Percentiles rank a stretch among this genome's conserved stretches.
Evolutionary conservation across 2,113 vertebrate species (phyloP).

Genomic region (Chrysochloris asiatica): DNA sequence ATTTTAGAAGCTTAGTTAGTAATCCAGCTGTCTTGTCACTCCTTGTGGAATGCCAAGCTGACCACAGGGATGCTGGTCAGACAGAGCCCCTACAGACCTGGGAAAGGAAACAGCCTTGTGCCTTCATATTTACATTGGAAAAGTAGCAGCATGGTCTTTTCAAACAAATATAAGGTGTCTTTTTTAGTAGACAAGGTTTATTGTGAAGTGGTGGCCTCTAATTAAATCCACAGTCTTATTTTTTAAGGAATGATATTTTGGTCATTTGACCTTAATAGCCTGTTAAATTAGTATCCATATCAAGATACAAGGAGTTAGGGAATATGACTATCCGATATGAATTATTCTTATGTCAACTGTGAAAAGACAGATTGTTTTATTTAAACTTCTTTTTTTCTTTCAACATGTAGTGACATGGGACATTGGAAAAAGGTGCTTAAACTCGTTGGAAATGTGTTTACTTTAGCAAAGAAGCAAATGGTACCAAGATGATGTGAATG

Average conservation of each 20-base stretch:
- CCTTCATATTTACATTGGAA: constrained; percentile 70
- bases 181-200: constrained; percentile 72
- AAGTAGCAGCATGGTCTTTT: constrained; percentile 55
- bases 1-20: constrained; percentile 69
- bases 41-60: constrained; percentile 42
- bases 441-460: constrained; percentile 75
- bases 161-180: constrained; percentile 57
- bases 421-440: constrained; percentile 72
- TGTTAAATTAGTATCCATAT: constrained; percentile 82
- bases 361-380: constrained; percentile 60
- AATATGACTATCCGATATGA: constrained; percentile 68
- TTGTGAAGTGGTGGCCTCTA: constrained; percentile 78
- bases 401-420: constrained; percentile 70
- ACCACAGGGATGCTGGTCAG: constrained; percentile 63
- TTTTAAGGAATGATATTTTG: constrained; percentile 79
- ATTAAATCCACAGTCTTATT: constrained; percentile 76
- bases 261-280: constrained; percentile 84
- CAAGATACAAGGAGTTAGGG: constrained; percentile 71
- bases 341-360: constrained; percentile 75
- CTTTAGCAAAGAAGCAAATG: constrained; percentile 74
- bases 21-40: constrained; percentile 70
- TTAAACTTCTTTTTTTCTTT: constrained; percentile 69
- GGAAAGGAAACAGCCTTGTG: constrained; percentile 62
- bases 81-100: constrained; percentile 39
- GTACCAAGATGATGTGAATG: constrained; percentile 51